phyloP scores from a whole-genome alignment of 2,113 vertebrate genomes.

The Toxostoma redivivum region DNA sequence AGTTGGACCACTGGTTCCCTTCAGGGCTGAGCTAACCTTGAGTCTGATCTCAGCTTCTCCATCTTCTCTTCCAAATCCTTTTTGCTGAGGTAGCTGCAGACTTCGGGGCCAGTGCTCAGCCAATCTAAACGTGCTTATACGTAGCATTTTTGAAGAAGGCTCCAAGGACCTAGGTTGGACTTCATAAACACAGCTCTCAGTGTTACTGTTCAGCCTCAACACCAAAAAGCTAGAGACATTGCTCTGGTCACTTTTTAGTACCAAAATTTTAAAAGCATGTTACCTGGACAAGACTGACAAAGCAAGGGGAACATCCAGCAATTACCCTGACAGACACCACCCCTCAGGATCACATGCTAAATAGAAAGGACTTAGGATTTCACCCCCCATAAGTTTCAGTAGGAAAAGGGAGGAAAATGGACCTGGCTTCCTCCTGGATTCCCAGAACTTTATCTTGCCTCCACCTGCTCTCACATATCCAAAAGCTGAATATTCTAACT shows the following conservation, averaged over 20 bases:
- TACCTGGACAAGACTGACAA: neutral
- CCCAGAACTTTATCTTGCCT: neutral
- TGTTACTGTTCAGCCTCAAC: neutral
- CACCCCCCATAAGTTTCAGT: fast-evolving
- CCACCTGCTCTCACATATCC: fast-evolving
- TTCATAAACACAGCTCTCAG: neutral
- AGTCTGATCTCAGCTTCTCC: neutral
- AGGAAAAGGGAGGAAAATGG: neutral
- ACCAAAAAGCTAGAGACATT: neutral
- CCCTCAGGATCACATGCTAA: neutral
- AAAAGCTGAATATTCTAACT: neutral
- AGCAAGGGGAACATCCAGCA: neutral
- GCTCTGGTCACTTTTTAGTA: neutral
- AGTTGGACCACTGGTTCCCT: neutral
- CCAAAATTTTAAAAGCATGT: neutral
- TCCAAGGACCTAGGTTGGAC: neutral
- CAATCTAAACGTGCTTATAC: neutral
- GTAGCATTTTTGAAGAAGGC: neutral
- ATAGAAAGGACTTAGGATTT: neutral
- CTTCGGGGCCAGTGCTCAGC: neutral
- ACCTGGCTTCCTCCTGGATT: neutral
- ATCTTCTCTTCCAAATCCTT: neutral
- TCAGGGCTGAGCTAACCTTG: neutral
- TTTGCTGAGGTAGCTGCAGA: neutral
- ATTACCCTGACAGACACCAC: neutral